A percentile compares a stretch with the other conserved stretches of the same genome.
Evolutionary conservation across 1,140 invertebrate species (phyloP).

Genomic region (Lycorma delicatula): DNA sequence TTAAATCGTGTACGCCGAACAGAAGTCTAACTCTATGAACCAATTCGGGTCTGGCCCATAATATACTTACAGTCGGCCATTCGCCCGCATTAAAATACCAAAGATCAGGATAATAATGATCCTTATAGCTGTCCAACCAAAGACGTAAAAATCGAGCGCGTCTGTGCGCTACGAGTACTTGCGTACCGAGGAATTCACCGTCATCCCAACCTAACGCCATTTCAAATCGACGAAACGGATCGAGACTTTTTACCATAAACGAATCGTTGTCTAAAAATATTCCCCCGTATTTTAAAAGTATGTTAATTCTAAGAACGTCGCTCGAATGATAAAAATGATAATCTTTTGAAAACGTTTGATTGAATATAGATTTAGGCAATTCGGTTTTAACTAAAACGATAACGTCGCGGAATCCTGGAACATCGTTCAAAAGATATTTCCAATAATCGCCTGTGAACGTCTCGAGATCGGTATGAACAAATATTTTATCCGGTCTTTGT

Average conservation of each 20-base stretch:
- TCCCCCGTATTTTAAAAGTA: constrained; percentile 27
- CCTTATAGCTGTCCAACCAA: constrained; percentile 32
- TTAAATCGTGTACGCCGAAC: constrained; percentile 32
- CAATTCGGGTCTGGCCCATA: background rate
- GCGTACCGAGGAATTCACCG: constrained; percentile 12
- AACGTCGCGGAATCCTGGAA: constrained; percentile 14
- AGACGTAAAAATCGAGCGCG: constrained; percentile 31
- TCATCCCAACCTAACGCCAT: constrained; percentile 37
- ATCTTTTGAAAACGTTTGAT: background rate
- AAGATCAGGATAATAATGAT: constrained; percentile 20
- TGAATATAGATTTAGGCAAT: background rate
- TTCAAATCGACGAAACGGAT: constrained; percentile 33
- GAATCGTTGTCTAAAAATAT: constrained; percentile 29
- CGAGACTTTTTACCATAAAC: constrained; percentile 22
- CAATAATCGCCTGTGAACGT: constrained; percentile 26
- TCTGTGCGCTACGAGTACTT: constrained; percentile 33
- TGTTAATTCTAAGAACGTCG: constrained; percentile 23
- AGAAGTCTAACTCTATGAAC: constrained; percentile 26
- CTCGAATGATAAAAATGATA: background rate
- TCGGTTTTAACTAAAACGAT: background rate
- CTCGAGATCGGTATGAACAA: constrained; percentile 25
- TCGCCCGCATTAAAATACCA: constrained; percentile 37
- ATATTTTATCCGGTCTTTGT: constrained; percentile 27
- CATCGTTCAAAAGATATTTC: constrained; percentile 18
- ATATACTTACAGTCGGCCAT: constrained; percentile 22